Conservation (phyloP, 2,888 invertebrate genomes). For the Hesperia comma region DNA sequence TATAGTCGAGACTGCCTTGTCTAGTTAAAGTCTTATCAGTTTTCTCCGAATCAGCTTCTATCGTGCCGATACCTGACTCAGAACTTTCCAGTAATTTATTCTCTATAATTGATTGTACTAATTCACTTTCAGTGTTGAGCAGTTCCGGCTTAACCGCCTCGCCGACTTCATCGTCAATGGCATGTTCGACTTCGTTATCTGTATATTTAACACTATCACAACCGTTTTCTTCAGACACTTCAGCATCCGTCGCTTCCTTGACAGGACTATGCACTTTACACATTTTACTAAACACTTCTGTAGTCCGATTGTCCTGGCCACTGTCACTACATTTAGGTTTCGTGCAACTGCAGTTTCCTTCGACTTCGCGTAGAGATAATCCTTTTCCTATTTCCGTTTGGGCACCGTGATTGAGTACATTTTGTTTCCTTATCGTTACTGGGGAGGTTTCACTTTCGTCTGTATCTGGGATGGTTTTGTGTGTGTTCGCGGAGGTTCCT, state of each 20-base stretch:
- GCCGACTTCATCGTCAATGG: slow-evolving; percentile 58
- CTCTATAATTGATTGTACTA: slow-evolving; percentile 66
- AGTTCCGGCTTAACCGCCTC: slow-evolving; percentile 48
- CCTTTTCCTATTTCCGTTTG: slow-evolving; percentile 79
- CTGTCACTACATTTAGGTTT: slow-evolving; percentile 45
- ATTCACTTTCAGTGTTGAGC: slow-evolving; percentile 56
- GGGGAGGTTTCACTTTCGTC: slow-evolving; percentile 58
- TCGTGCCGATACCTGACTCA: slow-evolving; percentile 70
- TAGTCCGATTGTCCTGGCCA: slow-evolving; percentile 63
- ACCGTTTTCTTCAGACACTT: slow-evolving; percentile 62
- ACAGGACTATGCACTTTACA: slow-evolving; percentile 85
- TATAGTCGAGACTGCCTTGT: slow-evolving; percentile 77
- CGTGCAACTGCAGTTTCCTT: slow-evolving; percentile 66
- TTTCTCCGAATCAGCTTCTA: slow-evolving; percentile 59
- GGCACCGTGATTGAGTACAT: slow-evolving; percentile 71
- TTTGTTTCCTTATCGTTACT: slow-evolving; percentile 54
- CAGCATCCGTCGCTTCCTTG: slow-evolving; percentile 58
- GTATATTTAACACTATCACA: slow-evolving; percentile 68
- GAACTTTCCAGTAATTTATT: slow-evolving; percentile 68
- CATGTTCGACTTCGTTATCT: slow-evolving; percentile 53
- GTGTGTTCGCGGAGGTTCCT: slow-evolving; percentile 41
- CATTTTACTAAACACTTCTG: slow-evolving; percentile 85
- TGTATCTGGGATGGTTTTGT: slow-evolving; percentile 48
- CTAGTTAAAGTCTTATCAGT: slow-evolving; percentile 68
- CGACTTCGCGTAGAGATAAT: slow-evolving; percentile 71